phyloP scores from a whole-genome alignment of 2,797 vertebrate species.

The Argya squamiceps region DNA sequence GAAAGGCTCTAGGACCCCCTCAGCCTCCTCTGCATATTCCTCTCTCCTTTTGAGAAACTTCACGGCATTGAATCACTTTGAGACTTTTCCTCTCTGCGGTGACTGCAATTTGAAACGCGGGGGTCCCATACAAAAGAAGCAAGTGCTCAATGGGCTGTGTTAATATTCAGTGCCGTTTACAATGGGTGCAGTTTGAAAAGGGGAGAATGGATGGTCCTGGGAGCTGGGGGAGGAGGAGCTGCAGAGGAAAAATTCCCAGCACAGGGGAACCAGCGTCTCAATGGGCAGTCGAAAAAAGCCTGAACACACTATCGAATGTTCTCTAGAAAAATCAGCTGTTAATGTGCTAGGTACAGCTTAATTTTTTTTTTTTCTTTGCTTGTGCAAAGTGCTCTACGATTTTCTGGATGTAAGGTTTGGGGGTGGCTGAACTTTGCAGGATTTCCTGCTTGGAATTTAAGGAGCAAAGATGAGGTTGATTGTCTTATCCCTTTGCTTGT shows the following conservation, averaged over 20 bases:
- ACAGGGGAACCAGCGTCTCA: neutral
- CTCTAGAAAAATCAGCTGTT: neutral
- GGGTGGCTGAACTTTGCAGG: neutral
- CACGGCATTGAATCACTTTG: conserved; percentile 59
- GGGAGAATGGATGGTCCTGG: conserved; percentile 67
- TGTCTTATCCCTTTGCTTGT: neutral
- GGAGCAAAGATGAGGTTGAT: neutral
- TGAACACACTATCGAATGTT: neutral
- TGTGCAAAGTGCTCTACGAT: neutral
- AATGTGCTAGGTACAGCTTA: neutral
- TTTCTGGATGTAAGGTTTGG: neutral
- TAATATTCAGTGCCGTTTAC: conserved; percentile 74
- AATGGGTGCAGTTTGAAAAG: conserved; percentile 72
- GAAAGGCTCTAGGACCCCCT: conserved; percentile 24
- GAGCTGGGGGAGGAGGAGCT: conserved; percentile 45
- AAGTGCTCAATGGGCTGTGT: conserved; percentile 67
- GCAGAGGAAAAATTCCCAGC: conserved; percentile 56
- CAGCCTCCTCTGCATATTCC: conserved; percentile 14
- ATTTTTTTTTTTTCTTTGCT: neutral
- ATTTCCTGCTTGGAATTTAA: neutral
- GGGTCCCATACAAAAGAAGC: conserved; percentile 69
- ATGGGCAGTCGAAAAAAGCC: neutral
- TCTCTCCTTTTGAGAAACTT: conserved; percentile 57
- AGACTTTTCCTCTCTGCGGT: conserved; percentile 38
- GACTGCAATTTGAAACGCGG: conserved; percentile 71